phyloP scores from a whole-genome alignment of 2,797 vertebrate species.

The Cichlasoma orientale region DNA sequence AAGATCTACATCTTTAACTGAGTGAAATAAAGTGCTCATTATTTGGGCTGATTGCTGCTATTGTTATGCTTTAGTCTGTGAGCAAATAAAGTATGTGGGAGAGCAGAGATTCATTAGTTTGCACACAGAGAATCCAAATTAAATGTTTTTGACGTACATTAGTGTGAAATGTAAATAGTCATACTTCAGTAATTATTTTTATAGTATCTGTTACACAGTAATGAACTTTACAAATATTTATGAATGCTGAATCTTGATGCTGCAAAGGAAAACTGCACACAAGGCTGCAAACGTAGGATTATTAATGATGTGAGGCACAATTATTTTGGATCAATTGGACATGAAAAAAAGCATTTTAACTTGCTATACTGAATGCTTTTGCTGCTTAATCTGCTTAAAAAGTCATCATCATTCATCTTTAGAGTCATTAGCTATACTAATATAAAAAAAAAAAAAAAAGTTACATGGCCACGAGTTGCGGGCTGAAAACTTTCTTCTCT shows the following conservation, averaged over 20 bases:
- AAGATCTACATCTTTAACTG: background rate
- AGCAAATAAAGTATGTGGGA: background rate
- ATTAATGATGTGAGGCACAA: slow-evolving; percentile 22
- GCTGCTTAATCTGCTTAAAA: background rate
- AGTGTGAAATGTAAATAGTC: background rate
- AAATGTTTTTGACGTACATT: background rate
- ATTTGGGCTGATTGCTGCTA: background rate
- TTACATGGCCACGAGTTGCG: background rate
- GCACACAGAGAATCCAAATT: background rate
- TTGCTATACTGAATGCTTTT: background rate
- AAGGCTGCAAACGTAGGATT: background rate
- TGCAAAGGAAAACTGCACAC: background rate
- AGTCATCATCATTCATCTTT: background rate
- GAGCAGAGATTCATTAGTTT: background rate
- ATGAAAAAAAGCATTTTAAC: background rate
- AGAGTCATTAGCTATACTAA: background rate
- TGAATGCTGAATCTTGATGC: background rate
- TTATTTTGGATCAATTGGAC: background rate
- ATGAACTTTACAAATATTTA: slow-evolving; percentile 1
- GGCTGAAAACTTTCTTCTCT: slow-evolving; percentile 15
- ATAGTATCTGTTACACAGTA: background rate
- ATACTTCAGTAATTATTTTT: slow-evolving; percentile 1
- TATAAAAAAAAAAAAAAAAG: slow-evolving; percentile 10
- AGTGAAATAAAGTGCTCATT: background rate
- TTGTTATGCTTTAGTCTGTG: background rate